These are phyloP conservation scores for Hippocampus comes DNA, from an alignment of 2,113 vertebrate species.

Conservation along the genomic window DNA sequence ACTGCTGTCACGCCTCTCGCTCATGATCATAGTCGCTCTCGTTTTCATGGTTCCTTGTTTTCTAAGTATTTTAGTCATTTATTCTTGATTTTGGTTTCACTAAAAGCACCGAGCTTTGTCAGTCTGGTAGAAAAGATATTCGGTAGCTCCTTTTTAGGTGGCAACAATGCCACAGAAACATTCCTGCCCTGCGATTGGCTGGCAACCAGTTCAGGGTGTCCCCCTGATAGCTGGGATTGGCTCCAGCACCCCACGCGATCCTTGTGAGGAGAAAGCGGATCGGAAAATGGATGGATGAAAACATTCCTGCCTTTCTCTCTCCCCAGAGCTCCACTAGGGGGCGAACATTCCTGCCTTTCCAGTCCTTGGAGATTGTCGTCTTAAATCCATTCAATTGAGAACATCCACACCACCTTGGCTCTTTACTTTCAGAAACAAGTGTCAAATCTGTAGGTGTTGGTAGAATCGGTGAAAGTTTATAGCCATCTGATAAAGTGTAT, in stretches of 20 bases:
- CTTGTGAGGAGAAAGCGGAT: too few species aligned
- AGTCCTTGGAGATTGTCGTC: conserved; percentile 77
- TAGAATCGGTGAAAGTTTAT: background rate
- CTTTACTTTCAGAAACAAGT: conserved; percentile 13
- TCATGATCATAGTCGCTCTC: too few species aligned
- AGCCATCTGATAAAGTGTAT: background rate
- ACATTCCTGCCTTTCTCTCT: conserved; percentile 1
- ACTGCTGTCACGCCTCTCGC: too few species aligned
- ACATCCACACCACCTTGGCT: conserved; percentile 8
- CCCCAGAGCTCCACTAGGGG: conserved; percentile 52
- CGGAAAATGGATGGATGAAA: too few species aligned
- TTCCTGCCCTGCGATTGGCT: too few species aligned
- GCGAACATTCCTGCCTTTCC: conserved; percentile 92
- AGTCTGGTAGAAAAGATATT: background rate
- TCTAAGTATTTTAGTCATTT: too few species aligned
- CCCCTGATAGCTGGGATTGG: too few species aligned
- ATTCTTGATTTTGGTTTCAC: too few species aligned
- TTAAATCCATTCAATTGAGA: conserved; percentile 11
- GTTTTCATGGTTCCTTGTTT: too few species aligned
- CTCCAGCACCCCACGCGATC: too few species aligned
- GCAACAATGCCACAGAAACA: background rate
- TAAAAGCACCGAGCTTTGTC: background rate
- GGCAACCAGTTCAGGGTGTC: too few species aligned
- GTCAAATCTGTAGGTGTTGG: conserved; percentile 12
- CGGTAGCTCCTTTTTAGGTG: background rate